phyloP scores from a whole-genome alignment of 2,888 invertebrate species.

The Mellilla xanthometata region DNA sequence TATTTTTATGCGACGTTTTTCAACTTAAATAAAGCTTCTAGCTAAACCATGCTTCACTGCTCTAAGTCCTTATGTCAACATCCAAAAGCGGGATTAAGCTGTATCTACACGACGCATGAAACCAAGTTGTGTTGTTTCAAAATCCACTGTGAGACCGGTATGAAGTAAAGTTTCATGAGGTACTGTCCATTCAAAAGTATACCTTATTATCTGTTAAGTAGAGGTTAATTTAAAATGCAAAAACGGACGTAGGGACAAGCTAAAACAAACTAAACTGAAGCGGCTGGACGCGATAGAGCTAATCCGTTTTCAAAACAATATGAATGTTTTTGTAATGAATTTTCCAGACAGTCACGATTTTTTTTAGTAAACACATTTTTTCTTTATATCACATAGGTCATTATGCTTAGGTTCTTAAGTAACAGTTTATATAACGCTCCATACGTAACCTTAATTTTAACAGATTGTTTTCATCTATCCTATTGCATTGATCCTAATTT shows the following conservation, averaged over 20 bases:
- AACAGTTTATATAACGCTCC: too few relatives aligned
- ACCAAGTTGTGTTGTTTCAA: slow-evolving; percentile 15
- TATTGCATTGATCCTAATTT: too few relatives aligned
- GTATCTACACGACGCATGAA: slow-evolving; percentile 17
- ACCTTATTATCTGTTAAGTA: neutral
- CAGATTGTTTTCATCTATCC: too few relatives aligned
- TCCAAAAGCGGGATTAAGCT: slow-evolving; percentile 36
- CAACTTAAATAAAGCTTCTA: too few relatives aligned
- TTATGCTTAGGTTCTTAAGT: too few relatives aligned
- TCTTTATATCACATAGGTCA: too few relatives aligned
- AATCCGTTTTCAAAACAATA: slow-evolving; percentile 17
- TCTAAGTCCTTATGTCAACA: slow-evolving; percentile 26
- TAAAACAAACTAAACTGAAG: slow-evolving; percentile 10
- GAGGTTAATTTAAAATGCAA: neutral
- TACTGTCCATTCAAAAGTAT: neutral
- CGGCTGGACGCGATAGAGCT: slow-evolving; percentile 7
- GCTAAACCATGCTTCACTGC: slow-evolving; percentile 30
- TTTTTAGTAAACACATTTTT: too few relatives aligned
- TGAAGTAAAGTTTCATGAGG: neutral
- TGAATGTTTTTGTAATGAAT: neutral
- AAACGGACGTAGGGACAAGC: neutral
- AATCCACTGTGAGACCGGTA: slow-evolving; percentile 10
- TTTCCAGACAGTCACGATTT: too few relatives aligned
- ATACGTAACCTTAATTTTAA: too few relatives aligned
- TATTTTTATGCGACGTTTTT: too few relatives aligned